Conservation (phyloP, 37 sponge, comb jelly and placozoan genomes). For the Dysidea cf. avara region DNA sequence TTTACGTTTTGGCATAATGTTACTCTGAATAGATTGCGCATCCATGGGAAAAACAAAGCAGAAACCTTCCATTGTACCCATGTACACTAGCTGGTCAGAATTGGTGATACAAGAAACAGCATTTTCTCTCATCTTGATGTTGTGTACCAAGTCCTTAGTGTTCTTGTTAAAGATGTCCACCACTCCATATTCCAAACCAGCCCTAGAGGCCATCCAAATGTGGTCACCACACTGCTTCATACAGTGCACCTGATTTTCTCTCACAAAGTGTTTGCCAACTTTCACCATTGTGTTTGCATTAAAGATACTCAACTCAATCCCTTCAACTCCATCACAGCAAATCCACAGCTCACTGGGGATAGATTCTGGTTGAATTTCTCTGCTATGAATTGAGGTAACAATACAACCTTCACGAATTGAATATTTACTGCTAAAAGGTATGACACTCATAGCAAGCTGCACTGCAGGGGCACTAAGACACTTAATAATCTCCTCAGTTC, state of each 20-base stretch:
- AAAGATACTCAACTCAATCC: too few relatives aligned
- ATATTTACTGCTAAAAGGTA: conserved; percentile 42
- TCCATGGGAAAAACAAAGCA: conserved; percentile 42
- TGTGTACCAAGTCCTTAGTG: conserved; percentile 50
- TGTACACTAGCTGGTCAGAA: too few relatives aligned
- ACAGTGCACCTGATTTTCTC: conserved; percentile 68
- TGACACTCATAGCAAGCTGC: conserved; percentile 64
- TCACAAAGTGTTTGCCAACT: conserved; percentile 31
- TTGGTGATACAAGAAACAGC: too few relatives aligned
- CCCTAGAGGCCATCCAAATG: conserved; percentile 70
- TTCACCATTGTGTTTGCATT: too few relatives aligned
- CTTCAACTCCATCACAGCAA: too few relatives aligned
- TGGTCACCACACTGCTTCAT: conserved; percentile 60
- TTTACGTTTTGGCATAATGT: conserved; percentile 27
- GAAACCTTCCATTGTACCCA: too few relatives aligned
- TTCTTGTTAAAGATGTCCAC: conserved; percentile 60
- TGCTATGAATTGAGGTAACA: conserved; percentile 35
- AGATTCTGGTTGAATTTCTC: conserved; percentile 31
- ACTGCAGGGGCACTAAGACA: conserved; percentile 12
- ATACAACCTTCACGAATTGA: conserved; percentile 51
- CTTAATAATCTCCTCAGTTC: conserved; percentile 32
- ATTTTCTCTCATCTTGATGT: conserved; percentile 65
- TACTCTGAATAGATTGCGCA: conserved; percentile 21
- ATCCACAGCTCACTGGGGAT: too few relatives aligned
- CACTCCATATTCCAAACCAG: conserved; percentile 68